These are phyloP conservation scores for Aquatica leii DNA, from an alignment of 2,888 invertebrate genomes.

Conservation along the genomic window DNA sequence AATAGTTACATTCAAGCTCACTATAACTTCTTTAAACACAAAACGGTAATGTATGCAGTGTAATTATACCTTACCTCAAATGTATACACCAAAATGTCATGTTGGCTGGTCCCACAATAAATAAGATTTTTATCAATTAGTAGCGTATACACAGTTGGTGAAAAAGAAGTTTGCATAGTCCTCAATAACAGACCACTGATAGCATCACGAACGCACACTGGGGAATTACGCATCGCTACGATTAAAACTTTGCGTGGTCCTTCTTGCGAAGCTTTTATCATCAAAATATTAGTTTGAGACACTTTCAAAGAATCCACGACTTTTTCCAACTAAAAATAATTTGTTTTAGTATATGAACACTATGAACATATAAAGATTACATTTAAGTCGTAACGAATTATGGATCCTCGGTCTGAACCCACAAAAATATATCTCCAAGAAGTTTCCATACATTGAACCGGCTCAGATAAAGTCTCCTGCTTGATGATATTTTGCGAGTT, in stretches of 20 bases:
- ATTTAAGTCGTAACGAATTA: constrained; percentile 73
- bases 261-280: constrained; percentile 76
- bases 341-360: too few relatives aligned
- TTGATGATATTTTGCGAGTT: constrained; percentile 65
- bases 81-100: constrained; percentile 76
- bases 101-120: constrained; percentile 80
- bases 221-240: constrained; percentile 74
- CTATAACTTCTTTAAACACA: too few relatives aligned
- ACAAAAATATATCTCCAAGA: constrained; percentile 77
- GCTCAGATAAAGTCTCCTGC: constrained; percentile 66
- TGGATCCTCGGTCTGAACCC: constrained; percentile 76
- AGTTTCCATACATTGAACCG: constrained; percentile 78
- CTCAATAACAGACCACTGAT: constrained; percentile 73
- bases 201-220: constrained; percentile 77
- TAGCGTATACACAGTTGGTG: constrained; percentile 74
- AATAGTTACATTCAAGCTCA: too few relatives aligned
- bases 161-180: constrained; percentile 67
- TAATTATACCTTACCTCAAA: too few relatives aligned
- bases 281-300: constrained; percentile 71
- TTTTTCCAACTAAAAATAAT: constrained; percentile 45
- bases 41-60: too few relatives aligned
- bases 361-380: too few relatives aligned
- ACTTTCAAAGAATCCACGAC: constrained; percentile 46
- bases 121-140: constrained; percentile 73
- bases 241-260: constrained; percentile 75